A percentile compares a stretch with the other conserved stretches of the same genome.
Conservation (phyloP, 2,888 invertebrate species). For the Steromphala cineraria region DNA sequence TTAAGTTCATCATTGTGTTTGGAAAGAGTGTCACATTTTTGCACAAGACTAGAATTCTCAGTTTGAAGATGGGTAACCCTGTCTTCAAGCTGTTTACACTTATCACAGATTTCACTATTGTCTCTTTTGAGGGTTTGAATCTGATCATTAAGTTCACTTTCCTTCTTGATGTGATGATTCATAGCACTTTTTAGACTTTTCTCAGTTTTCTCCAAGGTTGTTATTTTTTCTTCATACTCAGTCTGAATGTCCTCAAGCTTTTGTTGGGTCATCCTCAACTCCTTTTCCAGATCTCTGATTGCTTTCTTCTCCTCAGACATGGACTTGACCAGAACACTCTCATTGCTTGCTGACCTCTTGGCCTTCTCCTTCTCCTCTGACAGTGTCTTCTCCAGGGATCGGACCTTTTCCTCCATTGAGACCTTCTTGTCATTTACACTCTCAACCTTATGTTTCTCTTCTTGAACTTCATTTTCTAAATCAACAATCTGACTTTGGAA, state of each 20-base stretch:
- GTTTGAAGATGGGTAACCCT: background rate
- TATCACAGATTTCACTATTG: constrained; percentile 27
- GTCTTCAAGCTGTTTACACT: constrained; percentile 28
- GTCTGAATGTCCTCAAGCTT: constrained; percentile 58
- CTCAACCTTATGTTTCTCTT: background rate
- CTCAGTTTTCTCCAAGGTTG: constrained; percentile 24
- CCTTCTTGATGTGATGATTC: constrained; percentile 12
- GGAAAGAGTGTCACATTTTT: background rate
- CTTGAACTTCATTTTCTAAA: constrained; percentile 24
- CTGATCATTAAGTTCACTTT: constrained; percentile 24
- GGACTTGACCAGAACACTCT: background rate
- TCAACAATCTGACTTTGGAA: constrained; percentile 33
- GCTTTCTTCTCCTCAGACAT: constrained; percentile 41
- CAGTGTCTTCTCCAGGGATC: background rate
- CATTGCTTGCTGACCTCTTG: constrained; percentile 28
- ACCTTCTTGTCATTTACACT: background rate
- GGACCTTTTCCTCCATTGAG: background rate
- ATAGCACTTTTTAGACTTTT: constrained; percentile 26
- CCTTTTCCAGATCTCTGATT: constrained; percentile 49
- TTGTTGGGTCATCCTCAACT: constrained; percentile 51
- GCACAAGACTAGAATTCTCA: constrained; percentile 31
- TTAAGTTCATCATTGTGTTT: background rate
- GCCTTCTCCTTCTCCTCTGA: constrained; percentile 28
- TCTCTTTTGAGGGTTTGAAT: constrained; percentile 22
- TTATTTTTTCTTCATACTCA: constrained; percentile 51